Evolutionary conservation across 2,888 invertebrate species (phyloP).

Genomic region (Halictus quadricinctus): DNA sequence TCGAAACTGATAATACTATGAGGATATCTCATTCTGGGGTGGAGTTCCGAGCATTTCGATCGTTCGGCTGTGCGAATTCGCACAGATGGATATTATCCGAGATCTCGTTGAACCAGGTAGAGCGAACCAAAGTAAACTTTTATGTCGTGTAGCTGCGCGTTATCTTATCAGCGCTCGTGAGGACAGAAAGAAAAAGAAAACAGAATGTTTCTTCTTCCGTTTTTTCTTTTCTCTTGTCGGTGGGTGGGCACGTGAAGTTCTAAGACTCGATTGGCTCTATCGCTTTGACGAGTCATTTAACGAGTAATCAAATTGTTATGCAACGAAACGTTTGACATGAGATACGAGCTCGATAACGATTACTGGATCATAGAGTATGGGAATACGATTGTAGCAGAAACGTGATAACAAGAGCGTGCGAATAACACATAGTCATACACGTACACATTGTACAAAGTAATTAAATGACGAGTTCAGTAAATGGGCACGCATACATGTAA

Average conservation of each 20-base stretch:
- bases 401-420: neutral
- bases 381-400: neutral
- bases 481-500: neutral
- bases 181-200: neutral
- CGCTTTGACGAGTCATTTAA: conserved; percentile 5
- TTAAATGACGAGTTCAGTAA: neutral
- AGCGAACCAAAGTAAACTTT: conserved; percentile 3
- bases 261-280: neutral
- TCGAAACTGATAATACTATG: neutral
- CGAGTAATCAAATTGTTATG: conserved; percentile 24
- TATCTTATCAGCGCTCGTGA: conserved; percentile 32
- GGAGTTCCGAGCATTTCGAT: conserved; percentile 3
- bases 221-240: neutral
- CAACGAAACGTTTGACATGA: conserved; percentile 18
- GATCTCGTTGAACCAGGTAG: conserved; percentile 9
- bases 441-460: neutral
- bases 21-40: neutral
- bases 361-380: neutral
- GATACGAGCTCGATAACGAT: conserved; percentile 9
- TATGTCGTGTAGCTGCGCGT: neutral
- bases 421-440: neutral
- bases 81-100: conserved; percentile 20
- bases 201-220: neutral
- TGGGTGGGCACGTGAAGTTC: neutral
- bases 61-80: conserved; percentile 2